Conservation (phyloP, 1,140 invertebrate species). For the Cylas formicarius region DNA sequence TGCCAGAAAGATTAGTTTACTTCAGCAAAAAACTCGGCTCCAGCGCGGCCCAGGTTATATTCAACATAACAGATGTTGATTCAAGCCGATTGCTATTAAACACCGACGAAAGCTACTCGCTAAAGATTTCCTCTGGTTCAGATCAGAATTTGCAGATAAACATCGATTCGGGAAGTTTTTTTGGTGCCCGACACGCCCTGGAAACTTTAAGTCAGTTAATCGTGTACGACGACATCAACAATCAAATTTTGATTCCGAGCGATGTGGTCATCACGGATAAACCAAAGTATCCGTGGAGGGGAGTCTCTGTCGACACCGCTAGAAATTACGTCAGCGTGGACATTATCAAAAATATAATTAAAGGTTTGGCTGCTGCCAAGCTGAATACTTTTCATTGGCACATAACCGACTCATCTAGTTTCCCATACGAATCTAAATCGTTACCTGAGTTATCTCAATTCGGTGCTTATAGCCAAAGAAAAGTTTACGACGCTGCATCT, state of each 20-base stretch:
- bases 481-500: conserved; percentile 60
- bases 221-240: conserved; percentile 54
- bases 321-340: conserved; percentile 63
- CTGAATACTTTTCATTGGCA: conserved; percentile 82
- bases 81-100: neutral
- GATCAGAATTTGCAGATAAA: conserved; percentile 50
- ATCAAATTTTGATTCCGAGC: conserved; percentile 47
- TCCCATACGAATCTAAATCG: conserved; percentile 61
- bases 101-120: conserved; percentile 64
- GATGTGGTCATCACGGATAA: conserved; percentile 48
- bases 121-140: conserved; percentile 47
- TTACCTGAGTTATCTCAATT: conserved; percentile 61
- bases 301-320: conserved; percentile 68
- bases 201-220: conserved; percentile 72
- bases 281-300: conserved; percentile 56
- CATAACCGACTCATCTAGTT: conserved; percentile 74
- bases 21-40: neutral
- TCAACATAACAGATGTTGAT: conserved; percentile 11
- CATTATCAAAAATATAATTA: conserved; percentile 62
- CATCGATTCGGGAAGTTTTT: conserved; percentile 60
- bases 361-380: conserved; percentile 69
- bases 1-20: conserved; percentile 2
- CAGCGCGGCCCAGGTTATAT: neutral
- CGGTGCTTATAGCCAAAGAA: conserved; percentile 63
- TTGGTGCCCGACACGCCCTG: conserved; percentile 67